Percentiles rank a stretch among this genome's conserved stretches.
Conservation (phyloP, 2,888 invertebrate species). For the Ophioninae sp. region DNA sequence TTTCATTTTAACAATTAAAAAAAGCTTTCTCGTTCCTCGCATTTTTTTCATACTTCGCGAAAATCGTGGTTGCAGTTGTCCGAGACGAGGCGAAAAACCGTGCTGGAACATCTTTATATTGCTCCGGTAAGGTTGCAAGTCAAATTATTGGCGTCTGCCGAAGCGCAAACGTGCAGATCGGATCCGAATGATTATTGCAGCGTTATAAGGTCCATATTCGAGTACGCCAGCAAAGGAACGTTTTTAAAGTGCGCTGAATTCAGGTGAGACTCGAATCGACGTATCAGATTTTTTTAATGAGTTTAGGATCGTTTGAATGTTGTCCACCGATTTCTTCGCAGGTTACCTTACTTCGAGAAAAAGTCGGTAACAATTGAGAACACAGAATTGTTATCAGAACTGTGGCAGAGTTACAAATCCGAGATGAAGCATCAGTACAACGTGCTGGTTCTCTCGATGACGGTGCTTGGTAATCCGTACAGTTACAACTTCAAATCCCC, state of each 20-base stretch:
- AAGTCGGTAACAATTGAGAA: slow-evolving; percentile 83
- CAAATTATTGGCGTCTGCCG: slow-evolving; percentile 82
- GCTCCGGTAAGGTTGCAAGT: slow-evolving; percentile 85
- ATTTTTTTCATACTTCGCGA: neutral
- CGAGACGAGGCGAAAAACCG: slow-evolving; percentile 62
- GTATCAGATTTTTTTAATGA: neutral
- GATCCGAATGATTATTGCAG: slow-evolving; percentile 73
- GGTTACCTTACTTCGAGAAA: slow-evolving; percentile 87
- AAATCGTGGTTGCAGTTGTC: slow-evolving; percentile 55
- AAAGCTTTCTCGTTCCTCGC: neutral
- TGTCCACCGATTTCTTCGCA: slow-evolving; percentile 75
- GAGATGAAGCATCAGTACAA: slow-evolving; percentile 91
- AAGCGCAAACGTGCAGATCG: slow-evolving; percentile 67
- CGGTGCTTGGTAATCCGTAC: slow-evolving; percentile 91
- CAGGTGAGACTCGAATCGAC: slow-evolving; percentile 63
- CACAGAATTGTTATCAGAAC: slow-evolving; percentile 82
- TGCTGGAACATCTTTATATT: slow-evolving; percentile 84
- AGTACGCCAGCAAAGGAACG: slow-evolving; percentile 74
- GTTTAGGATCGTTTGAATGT: slow-evolving; percentile 1
- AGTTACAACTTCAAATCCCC: slow-evolving; percentile 77
- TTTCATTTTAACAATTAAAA: neutral
- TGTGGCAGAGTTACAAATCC: slow-evolving; percentile 86
- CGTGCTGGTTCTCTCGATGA: slow-evolving; percentile 89
- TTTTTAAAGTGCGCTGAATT: slow-evolving; percentile 75
- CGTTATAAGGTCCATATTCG: slow-evolving; percentile 74